Base-by-base conservation (phyloP, 2,888 invertebrate genomes). In the Cheiracanthium punctorium region DNA sequence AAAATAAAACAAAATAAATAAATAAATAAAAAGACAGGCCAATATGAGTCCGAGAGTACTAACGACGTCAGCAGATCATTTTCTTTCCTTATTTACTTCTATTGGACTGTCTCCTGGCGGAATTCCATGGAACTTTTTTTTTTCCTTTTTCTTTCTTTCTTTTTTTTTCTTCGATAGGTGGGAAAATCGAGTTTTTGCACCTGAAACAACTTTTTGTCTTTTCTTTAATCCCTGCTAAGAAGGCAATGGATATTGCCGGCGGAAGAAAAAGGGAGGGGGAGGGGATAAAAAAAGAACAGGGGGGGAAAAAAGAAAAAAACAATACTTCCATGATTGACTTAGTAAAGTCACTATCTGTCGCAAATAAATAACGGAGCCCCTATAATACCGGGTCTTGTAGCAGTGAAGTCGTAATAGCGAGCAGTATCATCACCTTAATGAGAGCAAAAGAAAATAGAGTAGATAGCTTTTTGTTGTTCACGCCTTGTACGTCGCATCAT, bases 141-240 rank as follows among this genome's bases (percentile, higher is more conserved):
- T 65, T n/a, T n/a, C n/a, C 71, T 43, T 71, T 71, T 37, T 71
- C 43, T 69, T 65, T n/a, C n/a, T n/a, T n/a, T n/a, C n/a, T n/a
- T n/a, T 32, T 69, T 29, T 64, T 64, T 64, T n/a, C 30, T 43
- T 37, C 71, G 29, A 20, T 71, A 71, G 71, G 71, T 71, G 71
- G 71, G 43, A 71, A 71, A 71, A 71, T 71, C 43, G 71, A 71
- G 71, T 71, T 71, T 71, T 71, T 71, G 71, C 71, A 71, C 71
- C 71, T 71, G 71, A 71, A 71, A 71, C 71, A 71, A 71, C 71
- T 71, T 71, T 67, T 71, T 71, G 71, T 71, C 71, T 71, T 71
- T 71, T 71, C 71, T 43, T 43, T 71, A 71, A 71, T 71, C 71
- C 71, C 20, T 43, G 37, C 37, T 71, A 71, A 71, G 71, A 71